These are phyloP conservation scores for Eristalis arbustorum DNA, from an alignment of 2,888 invertebrate species.

Conservation along the genomic window DNA sequence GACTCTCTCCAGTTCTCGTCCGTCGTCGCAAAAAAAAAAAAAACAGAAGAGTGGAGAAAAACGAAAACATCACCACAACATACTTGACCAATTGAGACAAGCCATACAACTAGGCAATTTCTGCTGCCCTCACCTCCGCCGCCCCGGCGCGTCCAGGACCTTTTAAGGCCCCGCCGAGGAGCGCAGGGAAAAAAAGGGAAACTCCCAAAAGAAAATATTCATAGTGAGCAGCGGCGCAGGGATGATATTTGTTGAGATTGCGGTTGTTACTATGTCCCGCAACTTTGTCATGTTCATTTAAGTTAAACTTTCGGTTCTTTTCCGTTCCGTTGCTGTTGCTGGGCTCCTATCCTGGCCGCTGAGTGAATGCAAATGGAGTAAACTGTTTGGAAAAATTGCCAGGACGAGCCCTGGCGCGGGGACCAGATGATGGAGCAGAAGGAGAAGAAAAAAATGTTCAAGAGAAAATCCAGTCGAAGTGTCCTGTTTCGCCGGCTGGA, in stretches of 20 bases:
- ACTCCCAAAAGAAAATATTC: constrained; percentile 44
- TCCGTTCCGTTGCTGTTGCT: not conserved
- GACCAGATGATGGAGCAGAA: not conserved
- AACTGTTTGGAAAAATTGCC: constrained; percentile 50
- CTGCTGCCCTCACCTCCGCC: not conserved
- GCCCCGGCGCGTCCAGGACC: not conserved
- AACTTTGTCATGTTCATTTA: constrained; percentile 67
- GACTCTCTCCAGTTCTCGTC: not conserved
- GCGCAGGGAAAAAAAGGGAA: not conserved
- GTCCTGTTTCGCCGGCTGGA: constrained; percentile 40
- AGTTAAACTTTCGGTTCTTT: constrained; percentile 55
- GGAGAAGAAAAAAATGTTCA: constrained; percentile 20
- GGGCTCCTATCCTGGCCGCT: not conserved
- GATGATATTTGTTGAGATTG: constrained; percentile 66
- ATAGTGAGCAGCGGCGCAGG: constrained; percentile 58
- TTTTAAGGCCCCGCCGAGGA: not conserved
- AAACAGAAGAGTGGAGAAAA: not conserved
- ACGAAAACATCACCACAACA: constrained; percentile 2
- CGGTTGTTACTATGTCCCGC: constrained; percentile 61
- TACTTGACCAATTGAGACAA: constrained; percentile 64
- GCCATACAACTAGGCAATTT: constrained; percentile 60
- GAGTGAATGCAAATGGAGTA: constrained; percentile 59
- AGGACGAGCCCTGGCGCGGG: not conserved
- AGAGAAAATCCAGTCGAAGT: constrained; percentile 51
- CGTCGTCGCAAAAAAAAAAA: not conserved